Conservation (phyloP, 2,113 vertebrate species). For the Ciconia boyciana region DNA sequence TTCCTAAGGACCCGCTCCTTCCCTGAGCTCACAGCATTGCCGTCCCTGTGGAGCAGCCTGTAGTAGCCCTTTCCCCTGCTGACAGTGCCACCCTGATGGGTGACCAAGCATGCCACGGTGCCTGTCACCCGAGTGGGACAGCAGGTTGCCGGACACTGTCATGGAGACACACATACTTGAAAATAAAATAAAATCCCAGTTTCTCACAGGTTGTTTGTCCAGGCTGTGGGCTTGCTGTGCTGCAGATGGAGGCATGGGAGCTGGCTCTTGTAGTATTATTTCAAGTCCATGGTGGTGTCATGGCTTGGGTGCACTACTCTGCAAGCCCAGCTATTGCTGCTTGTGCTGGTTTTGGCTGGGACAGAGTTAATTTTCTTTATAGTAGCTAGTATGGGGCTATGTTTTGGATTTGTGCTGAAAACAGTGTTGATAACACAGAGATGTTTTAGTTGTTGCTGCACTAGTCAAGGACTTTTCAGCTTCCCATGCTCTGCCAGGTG, state of each 20-base stretch:
- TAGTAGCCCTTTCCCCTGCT: background rate
- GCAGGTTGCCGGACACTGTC: background rate
- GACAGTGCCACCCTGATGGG: background rate
- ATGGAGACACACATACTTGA: background rate
- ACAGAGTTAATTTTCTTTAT: too few species aligned
- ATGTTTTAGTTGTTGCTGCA: too few species aligned
- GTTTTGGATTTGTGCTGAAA: too few species aligned
- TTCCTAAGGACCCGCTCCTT: background rate
- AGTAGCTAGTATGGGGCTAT: too few species aligned
- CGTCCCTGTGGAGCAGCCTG: background rate
- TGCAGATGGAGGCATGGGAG: background rate
- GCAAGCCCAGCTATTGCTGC: background rate
- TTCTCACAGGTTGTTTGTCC: background rate
- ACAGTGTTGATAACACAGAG: too few species aligned
- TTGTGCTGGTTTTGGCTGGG: too few species aligned
- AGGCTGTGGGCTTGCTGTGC: background rate
- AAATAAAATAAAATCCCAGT: background rate
- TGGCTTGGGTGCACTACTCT: background rate
- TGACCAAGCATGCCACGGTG: accelerated
- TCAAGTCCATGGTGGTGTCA: background rate
- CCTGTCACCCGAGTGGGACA: background rate
- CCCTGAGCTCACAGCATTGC: background rate
- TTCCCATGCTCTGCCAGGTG: too few species aligned
- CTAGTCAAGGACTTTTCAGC: too few species aligned
- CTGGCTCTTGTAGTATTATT: background rate